Evolutionary conservation across 2,113 vertebrate genomes (phyloP), one percentile per base, ranked within the genome.

Genomic region (Oreotrochilus melanogaster): DNA sequence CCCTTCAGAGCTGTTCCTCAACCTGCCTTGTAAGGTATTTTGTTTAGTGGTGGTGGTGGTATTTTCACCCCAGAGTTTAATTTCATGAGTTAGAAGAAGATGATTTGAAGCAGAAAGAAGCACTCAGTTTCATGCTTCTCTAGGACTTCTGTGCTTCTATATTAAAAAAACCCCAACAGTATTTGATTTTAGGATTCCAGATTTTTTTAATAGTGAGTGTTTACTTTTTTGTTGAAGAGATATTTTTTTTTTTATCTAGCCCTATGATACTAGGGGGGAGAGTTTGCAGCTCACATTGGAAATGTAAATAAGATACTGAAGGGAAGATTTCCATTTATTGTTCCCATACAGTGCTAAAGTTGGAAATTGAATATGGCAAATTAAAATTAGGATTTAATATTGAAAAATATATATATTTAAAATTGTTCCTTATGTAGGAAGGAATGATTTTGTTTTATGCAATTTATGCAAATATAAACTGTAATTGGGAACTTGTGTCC

Each of bases 191-290:
- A 57, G 61, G 14, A 39, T 74, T 76, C 14, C 1, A 30, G 53
- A 4, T 33, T 39, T 56, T 61, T 5, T 25, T 50, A 19, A 21
- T 37, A 27, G 4, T 6, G 6, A 39, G 5, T 51, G 5, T 60
- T 65, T 25, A 35, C 6, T 58, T 76, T 76, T 72, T 62, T 4
- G 1, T 37, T 61, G 30, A 7, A 39, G 35, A 45, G 14, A 3
- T 5, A n/a, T 25, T 64, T 42, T 66, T 47, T 37, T 14, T 13
- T 35, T 5, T 78, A 12, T 54, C 11, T 39, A 39, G 39, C 39
- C 39, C 39, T 48, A 13, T 47, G 57, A n/a, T 70, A 30, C 2
- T 1, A 8, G 14, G 17, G 1, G 11, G 2, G 2, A 67, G 23
- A 18, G 2, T 33, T 64, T 69, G 22, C 45, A 50, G 15, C 14